Conservation (phyloP, 2,888 invertebrate genomes). For the Baronia brevicornis region DNA sequence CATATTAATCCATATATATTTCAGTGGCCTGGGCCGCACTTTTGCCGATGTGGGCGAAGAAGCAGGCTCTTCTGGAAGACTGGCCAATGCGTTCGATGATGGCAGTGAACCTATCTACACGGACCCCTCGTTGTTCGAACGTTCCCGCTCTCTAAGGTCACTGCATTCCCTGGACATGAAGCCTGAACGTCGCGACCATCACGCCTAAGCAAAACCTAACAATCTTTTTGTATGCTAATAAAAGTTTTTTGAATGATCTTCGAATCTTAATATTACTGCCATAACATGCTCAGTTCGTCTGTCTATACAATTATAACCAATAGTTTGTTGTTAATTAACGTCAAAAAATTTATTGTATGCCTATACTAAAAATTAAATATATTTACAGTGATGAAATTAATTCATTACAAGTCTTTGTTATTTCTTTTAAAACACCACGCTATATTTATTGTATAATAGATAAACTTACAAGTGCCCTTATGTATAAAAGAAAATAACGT, state of each 20-base stretch:
- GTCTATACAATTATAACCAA: conserved; percentile 21
- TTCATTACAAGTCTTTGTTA: too few relatives aligned
- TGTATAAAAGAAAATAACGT: too few relatives aligned
- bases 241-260: conserved; percentile 6
- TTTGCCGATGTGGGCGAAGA: conserved; percentile 61
- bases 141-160: conserved; percentile 83
- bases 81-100: conserved; percentile 82
- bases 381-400: conserved; percentile 5
- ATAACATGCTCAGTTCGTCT: conserved; percentile 46
- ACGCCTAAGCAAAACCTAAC: conserved; percentile 33
- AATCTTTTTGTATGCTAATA: not conserved
- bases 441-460: too few relatives aligned
- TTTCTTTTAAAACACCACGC: too few relatives aligned
- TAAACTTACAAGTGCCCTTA: too few relatives aligned
- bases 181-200: conserved; percentile 61
- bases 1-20: conserved; percentile 18
- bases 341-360: conserved; percentile 48
- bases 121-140: conserved; percentile 92
- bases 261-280: conserved; percentile 30
- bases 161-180: conserved; percentile 78
- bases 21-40: conserved; percentile 60
- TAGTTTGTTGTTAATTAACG: conserved; percentile 35
- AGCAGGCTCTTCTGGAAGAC: conserved; percentile 64
- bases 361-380: conserved; percentile 49
- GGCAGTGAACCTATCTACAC: conserved; percentile 96